phyloP scores from a whole-genome alignment of 2,888 invertebrate genomes.

The Caenorhabditis sp. region DNA sequence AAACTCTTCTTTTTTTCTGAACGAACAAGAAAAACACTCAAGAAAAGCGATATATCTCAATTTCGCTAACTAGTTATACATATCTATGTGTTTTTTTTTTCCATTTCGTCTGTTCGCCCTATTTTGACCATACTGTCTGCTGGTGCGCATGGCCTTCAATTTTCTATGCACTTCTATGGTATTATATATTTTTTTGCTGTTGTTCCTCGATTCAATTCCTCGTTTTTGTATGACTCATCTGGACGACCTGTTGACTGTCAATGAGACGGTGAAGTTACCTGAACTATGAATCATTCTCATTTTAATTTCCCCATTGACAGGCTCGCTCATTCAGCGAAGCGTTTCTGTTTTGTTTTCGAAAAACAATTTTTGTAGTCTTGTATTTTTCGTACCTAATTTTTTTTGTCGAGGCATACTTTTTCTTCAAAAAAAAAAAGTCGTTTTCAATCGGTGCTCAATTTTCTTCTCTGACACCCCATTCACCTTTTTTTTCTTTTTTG shows the following conservation, averaged over 20 bases:
- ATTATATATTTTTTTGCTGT: too few relatives aligned
- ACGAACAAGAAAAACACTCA: slow-evolving; percentile 3
- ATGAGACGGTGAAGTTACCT: too few relatives aligned
- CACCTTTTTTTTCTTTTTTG: too few relatives aligned
- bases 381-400: too few relatives aligned
- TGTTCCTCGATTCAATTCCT: slow-evolving; percentile 3
- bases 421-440: too few relatives aligned
- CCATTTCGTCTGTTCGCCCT: slow-evolving; percentile 1
- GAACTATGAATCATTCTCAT: not conserved
- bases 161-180: not conserved
- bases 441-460: too few relatives aligned
- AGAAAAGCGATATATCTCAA: not conserved
- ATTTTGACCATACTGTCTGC: not conserved
- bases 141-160: not conserved
- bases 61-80: not conserved
- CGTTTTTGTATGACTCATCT: not conserved
- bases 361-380: too few relatives aligned
- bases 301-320: not conserved
- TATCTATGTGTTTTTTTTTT: slow-evolving; percentile 1
- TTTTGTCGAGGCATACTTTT: too few relatives aligned
- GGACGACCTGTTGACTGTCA: too few relatives aligned
- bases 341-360: too few relatives aligned
- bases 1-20: slow-evolving; percentile 7
- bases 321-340: not conserved
- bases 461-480: too few relatives aligned